phyloP scores from a whole-genome alignment of 2,888 invertebrate species.

The Epicampocera succincta region DNA sequence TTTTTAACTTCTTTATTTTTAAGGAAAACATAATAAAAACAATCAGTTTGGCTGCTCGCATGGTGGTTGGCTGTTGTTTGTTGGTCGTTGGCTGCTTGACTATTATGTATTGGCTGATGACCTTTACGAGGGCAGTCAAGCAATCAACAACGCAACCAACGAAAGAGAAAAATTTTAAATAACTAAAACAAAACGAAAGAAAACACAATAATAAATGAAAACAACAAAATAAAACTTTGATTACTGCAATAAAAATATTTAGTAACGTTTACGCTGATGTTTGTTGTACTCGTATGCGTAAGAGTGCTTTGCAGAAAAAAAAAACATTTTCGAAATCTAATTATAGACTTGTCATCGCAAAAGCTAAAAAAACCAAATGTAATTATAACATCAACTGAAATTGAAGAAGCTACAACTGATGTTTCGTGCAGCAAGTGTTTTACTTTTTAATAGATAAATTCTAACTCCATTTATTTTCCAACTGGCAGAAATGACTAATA shows the following conservation, averaged over 20 bases:
- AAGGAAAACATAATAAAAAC: constrained; percentile 22
- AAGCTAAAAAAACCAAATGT: not conserved
- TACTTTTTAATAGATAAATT: too few relatives aligned
- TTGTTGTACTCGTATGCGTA: not conserved
- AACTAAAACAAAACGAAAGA: constrained; percentile 20
- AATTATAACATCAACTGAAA: too few relatives aligned
- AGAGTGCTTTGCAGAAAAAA: constrained; percentile 12
- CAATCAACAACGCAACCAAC: constrained; percentile 57
- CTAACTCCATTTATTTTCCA: too few relatives aligned
- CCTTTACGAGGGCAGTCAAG: constrained; percentile 61
- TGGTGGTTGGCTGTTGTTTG: not conserved
- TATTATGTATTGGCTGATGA: constrained; percentile 61
- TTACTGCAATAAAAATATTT: constrained; percentile 37
- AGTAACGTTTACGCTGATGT: not conserved
- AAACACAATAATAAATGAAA: constrained; percentile 13
- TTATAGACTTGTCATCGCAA: constrained; percentile 23
- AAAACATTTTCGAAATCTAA: constrained; percentile 32
- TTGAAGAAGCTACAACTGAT: too few relatives aligned
- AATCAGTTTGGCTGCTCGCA: constrained; percentile 4
- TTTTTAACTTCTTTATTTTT: constrained; percentile 25
- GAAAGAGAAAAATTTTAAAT: constrained; percentile 38
- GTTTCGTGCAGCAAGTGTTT: too few relatives aligned
- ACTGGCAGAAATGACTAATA: too few relatives aligned
- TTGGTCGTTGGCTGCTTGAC: not conserved
- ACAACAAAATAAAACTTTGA: constrained; percentile 13